Base-by-base conservation (phyloP, 2,797 vertebrate species). In the Macropus fuliginosus region DNA sequence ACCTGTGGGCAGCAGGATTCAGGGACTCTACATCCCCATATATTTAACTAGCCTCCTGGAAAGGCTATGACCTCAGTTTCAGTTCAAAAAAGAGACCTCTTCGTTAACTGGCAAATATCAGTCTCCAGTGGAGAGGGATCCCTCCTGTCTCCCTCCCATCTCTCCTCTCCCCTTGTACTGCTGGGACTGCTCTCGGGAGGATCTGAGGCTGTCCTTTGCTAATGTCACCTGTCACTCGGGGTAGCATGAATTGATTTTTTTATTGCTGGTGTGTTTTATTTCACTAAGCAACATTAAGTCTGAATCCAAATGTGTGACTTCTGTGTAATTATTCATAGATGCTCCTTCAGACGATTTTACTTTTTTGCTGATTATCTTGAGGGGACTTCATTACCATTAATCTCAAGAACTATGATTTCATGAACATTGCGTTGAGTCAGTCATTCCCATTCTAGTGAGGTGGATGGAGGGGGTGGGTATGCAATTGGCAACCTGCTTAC, bases 241-340 rank as follows among this genome's bases (percentile, higher is more conserved):
- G 89, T 66, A 55, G 94, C 56, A 40, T 90, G 56, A 93, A 87
- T 90, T 93, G 94, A 96, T 97, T 90, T 93, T 92, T 96, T 96
- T 96, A 95, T 95, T 94, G 94, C 93, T 59, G 92, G 50, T n/a
- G n/a, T 27, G 74, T 95, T 97, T 95, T 97, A 59, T 98, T 98
- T 94, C 94, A 96, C 96, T 55, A 97, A 97, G 97, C 96, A 59
- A 96, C 50, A 96, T 91, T 31, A 97, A 96, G 91, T 96, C 95
- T 95, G 91, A 96, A 96, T 98, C 97, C 94, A 95, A 95, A 90
- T 95, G 94, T 91, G 93, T 96, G 95, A 91, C 93, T 97, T 31
- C 98, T 96, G 9, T 59, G 91, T 97, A 98, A 98, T 98, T 98
- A 98, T 96, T 97, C 97, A 93, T 94, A 52, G 94, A 94, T 93